A percentile compares a stretch with the other conserved stretches of the same genome.
These are phyloP conservation scores for Glaucidium brasilianum DNA, from an alignment of 2,113 vertebrate genomes.

Conservation along the genomic window DNA sequence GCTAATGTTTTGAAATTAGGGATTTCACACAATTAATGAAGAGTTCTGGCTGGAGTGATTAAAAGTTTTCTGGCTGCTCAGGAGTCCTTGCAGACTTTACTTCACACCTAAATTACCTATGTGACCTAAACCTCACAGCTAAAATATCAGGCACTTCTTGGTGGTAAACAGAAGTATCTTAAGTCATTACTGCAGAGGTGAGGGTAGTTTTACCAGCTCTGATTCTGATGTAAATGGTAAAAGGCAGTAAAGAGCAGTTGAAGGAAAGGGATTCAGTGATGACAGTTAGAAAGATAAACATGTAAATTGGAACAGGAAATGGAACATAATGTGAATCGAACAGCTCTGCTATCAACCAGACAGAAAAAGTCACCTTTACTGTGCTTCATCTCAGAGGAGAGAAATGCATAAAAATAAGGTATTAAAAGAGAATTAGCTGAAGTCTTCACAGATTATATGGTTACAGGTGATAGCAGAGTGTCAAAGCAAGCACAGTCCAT, in stretches of 20 bases:
- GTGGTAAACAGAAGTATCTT: not conserved
- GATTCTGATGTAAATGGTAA: not conserved
- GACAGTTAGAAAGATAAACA: not conserved
- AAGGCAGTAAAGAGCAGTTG: not conserved
- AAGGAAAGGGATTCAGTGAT: not conserved
- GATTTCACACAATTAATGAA: not conserved
- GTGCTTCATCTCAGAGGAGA: not conserved
- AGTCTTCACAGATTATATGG: not conserved
- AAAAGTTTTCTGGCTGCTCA: not conserved
- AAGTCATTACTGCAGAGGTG: not conserved
- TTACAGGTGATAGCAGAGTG: not conserved
- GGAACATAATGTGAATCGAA: not conserved
- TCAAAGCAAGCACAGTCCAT: not conserved
- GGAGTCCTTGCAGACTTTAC: not conserved
- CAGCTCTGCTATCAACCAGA: not conserved
- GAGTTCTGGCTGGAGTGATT: not conserved
- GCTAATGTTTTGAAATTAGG: not conserved
- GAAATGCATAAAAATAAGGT: not conserved
- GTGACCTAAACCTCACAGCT: not conserved
- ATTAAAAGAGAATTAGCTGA: not conserved
- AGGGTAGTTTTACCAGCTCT: not conserved
- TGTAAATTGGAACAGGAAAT: not conserved
- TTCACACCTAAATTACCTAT: not conserved
- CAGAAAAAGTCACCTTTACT: not conserved
- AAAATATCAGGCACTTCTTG: not conserved